phyloP scores from a whole-genome alignment of 2,797 vertebrate genomes.

The Schizothorax lantsangensis region DNA sequence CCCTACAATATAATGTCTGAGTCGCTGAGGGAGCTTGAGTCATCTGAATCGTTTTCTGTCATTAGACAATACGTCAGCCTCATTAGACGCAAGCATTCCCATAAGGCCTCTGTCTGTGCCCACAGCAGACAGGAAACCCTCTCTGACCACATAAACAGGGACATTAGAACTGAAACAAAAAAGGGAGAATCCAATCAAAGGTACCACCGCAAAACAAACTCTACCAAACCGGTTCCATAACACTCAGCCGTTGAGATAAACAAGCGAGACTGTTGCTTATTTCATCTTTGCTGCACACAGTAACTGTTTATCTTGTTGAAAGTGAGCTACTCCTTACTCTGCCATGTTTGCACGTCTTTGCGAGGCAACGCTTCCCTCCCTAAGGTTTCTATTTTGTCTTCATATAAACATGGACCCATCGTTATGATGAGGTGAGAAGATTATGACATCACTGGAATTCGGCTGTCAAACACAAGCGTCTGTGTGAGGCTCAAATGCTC shows the following conservation, averaged over 20 bases:
- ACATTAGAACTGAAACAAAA: conserved; percentile 50
- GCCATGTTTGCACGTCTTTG: conserved; percentile 50
- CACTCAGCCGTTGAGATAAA: conserved; percentile 55
- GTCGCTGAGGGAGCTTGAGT: not conserved
- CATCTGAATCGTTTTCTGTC: conserved; percentile 33
- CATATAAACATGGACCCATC: conserved; percentile 43
- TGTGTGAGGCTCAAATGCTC: conserved; percentile 15
- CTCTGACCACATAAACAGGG: conserved; percentile 53
- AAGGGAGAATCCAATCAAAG: conserved; percentile 67
- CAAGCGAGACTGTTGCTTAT: conserved; percentile 49
- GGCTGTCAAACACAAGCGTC: conserved; percentile 38
- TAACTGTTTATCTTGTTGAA: conserved; percentile 62
- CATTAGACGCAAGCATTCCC: conserved; percentile 39
- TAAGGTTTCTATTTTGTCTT: conserved; percentile 57
- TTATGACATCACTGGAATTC: conserved; percentile 42
- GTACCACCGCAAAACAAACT: conserved; percentile 53
- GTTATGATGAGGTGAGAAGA: conserved; percentile 48
- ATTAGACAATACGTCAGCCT: conserved; percentile 41
- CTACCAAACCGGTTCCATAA: conserved; percentile 52
- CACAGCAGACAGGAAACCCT: conserved; percentile 60
- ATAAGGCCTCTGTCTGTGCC: conserved; percentile 9
- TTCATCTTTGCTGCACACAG: conserved; percentile 52
- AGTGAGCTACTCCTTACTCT: conserved; percentile 47
- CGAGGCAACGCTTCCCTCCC: conserved; percentile 45
- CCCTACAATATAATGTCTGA: not conserved